A percentile compares a stretch with the other conserved stretches of the same genome.
These are phyloP conservation scores for Gnathonemus echidnorhynchus DNA, from an alignment of 2,113 vertebrate species.

Conservation along the genomic window DNA sequence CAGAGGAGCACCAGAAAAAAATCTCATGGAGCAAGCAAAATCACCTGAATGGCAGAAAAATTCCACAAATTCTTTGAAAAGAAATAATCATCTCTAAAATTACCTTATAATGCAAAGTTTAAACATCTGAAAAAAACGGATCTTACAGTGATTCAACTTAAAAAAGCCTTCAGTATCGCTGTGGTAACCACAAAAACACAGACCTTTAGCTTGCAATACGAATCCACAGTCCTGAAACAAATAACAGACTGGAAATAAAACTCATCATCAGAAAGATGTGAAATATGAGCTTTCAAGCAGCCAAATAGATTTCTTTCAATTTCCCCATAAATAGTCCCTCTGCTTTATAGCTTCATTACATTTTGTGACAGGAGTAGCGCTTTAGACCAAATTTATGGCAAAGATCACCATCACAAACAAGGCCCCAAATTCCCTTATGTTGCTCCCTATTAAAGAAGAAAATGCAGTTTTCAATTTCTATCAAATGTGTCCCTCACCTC, in stretches of 20 bases:
- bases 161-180: neutral
- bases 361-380: conserved; percentile 38
- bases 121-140: neutral
- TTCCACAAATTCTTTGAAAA: neutral
- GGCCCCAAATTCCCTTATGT: conserved; percentile 30
- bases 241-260: conserved; percentile 39
- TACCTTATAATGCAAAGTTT: neutral
- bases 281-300: conserved; percentile 46
- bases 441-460: conserved; percentile 28
- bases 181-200: neutral
- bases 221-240: conserved; percentile 24
- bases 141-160: neutral
- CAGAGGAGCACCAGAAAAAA: neutral
- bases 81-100: neutral
- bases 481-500: neutral
- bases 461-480: neutral
- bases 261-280: conserved; percentile 43
- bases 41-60: neutral
- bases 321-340: conserved; percentile 52
- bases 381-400: conserved; percentile 51
- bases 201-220: neutral
- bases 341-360: conserved; percentile 41
- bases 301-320: conserved; percentile 58
- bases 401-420: conserved; percentile 49
- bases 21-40: neutral